phyloP scores from a whole-genome alignment of 2,797 vertebrate species.

The Loriculus beryllinus region DNA sequence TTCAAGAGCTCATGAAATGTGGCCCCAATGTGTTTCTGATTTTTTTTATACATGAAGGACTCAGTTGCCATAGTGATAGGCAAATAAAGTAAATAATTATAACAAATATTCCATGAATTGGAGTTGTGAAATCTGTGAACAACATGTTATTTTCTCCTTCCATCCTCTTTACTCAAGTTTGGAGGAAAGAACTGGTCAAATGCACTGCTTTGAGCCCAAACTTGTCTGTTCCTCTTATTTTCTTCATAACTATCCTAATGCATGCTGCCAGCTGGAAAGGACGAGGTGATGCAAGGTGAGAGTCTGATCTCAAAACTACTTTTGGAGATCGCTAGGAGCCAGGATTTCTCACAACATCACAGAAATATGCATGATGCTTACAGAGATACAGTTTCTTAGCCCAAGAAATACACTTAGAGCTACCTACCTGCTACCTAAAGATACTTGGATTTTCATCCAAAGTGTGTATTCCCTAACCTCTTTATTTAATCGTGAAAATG shows the following conservation, averaged over 20 bases:
- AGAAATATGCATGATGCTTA: not conserved
- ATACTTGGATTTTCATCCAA: not conserved
- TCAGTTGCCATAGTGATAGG: conserved; percentile 45
- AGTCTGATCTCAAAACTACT: not conserved
- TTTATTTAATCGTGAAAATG: not conserved
- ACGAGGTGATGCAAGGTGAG: not conserved
- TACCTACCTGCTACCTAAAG: not conserved
- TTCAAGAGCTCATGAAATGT: conserved; percentile 16
- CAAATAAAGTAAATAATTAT: conserved; percentile 62
- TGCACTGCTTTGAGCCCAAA: not conserved
- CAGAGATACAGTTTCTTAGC: not conserved
- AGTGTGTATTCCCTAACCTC: not conserved
- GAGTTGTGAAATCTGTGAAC: conserved; percentile 51
- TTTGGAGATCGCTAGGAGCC: not conserved
- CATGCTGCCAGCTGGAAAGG: not conserved
- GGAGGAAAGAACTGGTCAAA: not conserved
- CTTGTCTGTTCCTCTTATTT: not conserved
- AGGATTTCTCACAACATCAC: not conserved
- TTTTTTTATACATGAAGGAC: not conserved
- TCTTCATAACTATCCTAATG: not conserved
- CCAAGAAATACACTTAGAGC: not conserved
- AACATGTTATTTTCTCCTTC: conserved; percentile 27
- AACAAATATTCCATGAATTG: conserved; percentile 28
- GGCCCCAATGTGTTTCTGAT: conserved; percentile 12
- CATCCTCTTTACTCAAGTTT: not conserved